Percentiles rank a stretch among this genome's conserved stretches.
Conservation (phyloP, 2,113 vertebrate species). For the human (Homo sapiens) region DNA sequence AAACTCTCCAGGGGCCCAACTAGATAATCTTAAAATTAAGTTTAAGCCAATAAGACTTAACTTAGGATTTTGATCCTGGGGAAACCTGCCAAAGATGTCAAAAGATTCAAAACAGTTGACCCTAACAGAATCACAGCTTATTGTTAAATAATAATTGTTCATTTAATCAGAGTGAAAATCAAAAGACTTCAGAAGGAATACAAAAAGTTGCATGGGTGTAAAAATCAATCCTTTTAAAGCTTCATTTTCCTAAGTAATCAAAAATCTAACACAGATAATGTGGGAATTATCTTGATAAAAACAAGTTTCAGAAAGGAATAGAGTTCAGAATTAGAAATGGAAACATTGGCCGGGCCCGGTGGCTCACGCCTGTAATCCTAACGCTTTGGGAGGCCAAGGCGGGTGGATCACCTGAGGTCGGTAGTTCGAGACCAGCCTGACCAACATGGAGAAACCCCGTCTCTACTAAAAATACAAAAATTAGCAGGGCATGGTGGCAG, state of each 20-base stretch:
- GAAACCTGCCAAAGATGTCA: background rate
- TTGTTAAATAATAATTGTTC: background rate
- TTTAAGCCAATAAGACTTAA: background rate
- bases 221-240: background rate
- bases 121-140: background rate
- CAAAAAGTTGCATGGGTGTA: background rate
- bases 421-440: no score
- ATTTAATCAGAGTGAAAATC: background rate
- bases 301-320: background rate
- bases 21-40: background rate
- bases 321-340: background rate
- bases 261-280: background rate
- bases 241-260: background rate
- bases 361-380: no score
- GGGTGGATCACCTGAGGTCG: no score
- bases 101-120: background rate
- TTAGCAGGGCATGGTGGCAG: no score
- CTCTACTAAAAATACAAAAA: no score
- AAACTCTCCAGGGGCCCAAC: background rate
- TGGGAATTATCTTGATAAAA: background rate
- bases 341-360: background rate
- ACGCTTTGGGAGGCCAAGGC: no score
- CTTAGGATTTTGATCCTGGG: no score
- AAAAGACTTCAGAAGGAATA: background rate
- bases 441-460: no score